phyloP scores from a whole-genome alignment of 1,140 invertebrate genomes.

The Pissodes strobi region DNA sequence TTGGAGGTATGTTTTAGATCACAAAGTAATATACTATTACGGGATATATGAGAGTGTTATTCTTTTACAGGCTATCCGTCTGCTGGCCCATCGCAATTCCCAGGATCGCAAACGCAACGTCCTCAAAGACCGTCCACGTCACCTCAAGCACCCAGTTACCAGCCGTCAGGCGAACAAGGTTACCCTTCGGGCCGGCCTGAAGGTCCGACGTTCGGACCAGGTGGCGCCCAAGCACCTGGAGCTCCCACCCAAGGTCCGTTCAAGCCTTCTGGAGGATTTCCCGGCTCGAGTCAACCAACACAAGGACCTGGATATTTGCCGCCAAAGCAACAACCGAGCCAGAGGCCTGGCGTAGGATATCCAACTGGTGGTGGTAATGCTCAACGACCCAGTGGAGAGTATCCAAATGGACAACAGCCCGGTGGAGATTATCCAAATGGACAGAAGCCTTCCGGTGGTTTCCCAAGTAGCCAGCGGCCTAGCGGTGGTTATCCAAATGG shows the following conservation, averaged over 20 bases:
- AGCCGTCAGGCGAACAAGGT: neutral
- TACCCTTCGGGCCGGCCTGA: slow-evolving; percentile 27
- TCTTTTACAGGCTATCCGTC: slow-evolving; percentile 16
- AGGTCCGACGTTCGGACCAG: slow-evolving; percentile 2
- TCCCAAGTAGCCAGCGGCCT: neutral
- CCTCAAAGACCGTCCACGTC: slow-evolving; percentile 33
- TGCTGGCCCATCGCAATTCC: too few species aligned
- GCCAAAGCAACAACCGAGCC: neutral
- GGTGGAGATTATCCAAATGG: too few species aligned
- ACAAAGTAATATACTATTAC: too few species aligned
- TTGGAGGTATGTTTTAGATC: too few species aligned
- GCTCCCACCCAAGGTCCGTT: neutral
- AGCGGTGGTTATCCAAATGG: slow-evolving; percentile 2
- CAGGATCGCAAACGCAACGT: too few species aligned
- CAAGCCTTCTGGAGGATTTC: neutral
- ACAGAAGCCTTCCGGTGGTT: neutral
- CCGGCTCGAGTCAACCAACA: slow-evolving; percentile 28
- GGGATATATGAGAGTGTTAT: too few species aligned
- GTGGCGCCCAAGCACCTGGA: slow-evolving; percentile 3
- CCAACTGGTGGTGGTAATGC: neutral
- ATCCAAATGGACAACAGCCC: too few species aligned
- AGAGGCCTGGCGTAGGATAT: neutral
- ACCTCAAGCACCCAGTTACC: slow-evolving; percentile 9
- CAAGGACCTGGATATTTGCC: slow-evolving; percentile 16
- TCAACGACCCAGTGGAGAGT: too few species aligned